Percentiles rank a stretch among this genome's conserved stretches.
These are phyloP conservation scores for Eurois occulta DNA, from an alignment of 2,888 invertebrate genomes.

Conservation along the genomic window DNA sequence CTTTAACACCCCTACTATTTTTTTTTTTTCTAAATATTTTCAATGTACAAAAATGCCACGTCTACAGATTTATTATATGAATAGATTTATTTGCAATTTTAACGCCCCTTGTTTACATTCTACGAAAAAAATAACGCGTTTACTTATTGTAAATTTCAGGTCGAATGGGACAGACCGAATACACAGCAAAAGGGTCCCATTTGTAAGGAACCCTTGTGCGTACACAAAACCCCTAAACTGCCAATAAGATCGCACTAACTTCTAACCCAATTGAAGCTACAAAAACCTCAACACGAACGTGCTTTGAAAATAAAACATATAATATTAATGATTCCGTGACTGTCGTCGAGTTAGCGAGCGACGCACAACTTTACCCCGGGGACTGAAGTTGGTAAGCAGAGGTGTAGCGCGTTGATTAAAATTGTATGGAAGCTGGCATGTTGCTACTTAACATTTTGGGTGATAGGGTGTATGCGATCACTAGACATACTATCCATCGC, in stretches of 20 bases:
- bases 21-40: too few species aligned
- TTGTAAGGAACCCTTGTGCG: neutral
- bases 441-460: neutral
- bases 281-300: slow-evolving; percentile 1
- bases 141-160: too few species aligned
- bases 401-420: slow-evolving; percentile 33
- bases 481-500: too few species aligned
- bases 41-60: too few species aligned
- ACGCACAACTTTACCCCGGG: slow-evolving; percentile 16
- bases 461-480: neutral
- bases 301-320: slow-evolving; percentile 29
- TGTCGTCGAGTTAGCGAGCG: slow-evolving; percentile 1
- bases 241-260: neutral
- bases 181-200: neutral
- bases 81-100: too few species aligned
- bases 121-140: too few species aligned
- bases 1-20: too few species aligned
- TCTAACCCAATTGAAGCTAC: neutral
- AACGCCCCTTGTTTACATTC: too few species aligned
- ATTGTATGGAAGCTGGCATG: slow-evolving; percentile 11
- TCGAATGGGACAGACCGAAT: neutral
- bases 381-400: slow-evolving; percentile 17
- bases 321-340: slow-evolving; percentile 1
- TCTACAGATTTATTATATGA: too few species aligned
- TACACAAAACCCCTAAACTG: neutral